Percentiles rank a stretch among this genome's conserved stretches.
phyloP scores from a whole-genome alignment of 2,113 vertebrate species.

The Shinisaurus crocodilurus region DNA sequence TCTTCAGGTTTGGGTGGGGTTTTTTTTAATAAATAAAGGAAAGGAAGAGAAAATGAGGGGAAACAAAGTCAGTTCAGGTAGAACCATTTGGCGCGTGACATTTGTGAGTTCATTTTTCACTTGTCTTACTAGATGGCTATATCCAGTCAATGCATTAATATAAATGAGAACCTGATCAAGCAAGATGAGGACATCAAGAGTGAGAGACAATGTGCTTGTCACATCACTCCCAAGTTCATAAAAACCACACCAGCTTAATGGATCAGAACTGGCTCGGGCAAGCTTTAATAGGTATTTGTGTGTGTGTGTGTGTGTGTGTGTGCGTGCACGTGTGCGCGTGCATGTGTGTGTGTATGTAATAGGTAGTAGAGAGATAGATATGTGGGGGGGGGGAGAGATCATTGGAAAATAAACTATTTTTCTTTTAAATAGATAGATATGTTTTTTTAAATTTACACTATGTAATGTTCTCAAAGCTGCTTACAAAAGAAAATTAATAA shows the following conservation, averaged over 20 bases:
- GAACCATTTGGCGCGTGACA: not conserved
- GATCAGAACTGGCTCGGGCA: not conserved
- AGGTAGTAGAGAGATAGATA: too few relatives aligned
- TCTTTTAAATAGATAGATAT: not conserved
- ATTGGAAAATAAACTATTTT: too few relatives aligned
- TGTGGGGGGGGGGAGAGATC: too few relatives aligned
- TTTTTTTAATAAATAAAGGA: not conserved
- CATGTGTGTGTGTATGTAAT: too few relatives aligned
- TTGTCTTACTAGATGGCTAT: conserved; percentile 18
- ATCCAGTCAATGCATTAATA: not conserved
- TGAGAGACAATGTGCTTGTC: not conserved
- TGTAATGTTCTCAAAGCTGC: not conserved
- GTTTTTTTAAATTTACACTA: not conserved
- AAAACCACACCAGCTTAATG: not conserved
- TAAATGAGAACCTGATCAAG: not conserved
- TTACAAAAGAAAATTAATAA: not conserved
- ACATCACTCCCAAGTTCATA: conserved; percentile 6
- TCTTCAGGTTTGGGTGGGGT: not conserved
- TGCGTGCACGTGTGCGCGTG: too few relatives aligned
- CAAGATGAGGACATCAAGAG: not conserved
- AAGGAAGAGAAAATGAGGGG: not conserved
- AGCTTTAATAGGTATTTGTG: not conserved
- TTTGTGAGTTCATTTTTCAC: conserved; percentile 8
- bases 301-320: not conserved
- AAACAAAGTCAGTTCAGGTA: not conserved